phyloP scores from a whole-genome alignment of 1,140 invertebrate species.

The Dreissena polymorpha region DNA sequence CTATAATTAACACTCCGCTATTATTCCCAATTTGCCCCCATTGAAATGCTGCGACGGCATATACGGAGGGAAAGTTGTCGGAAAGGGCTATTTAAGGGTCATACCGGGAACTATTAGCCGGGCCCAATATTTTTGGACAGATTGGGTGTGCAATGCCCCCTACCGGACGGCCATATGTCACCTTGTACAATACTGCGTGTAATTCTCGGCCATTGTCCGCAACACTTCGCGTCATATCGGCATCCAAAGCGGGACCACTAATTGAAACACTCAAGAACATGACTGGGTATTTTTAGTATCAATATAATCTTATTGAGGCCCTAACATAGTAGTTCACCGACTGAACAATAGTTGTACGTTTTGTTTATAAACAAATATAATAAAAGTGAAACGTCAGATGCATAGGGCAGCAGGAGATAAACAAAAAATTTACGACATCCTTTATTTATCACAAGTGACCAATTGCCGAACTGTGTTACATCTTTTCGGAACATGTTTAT shows the following conservation, averaged over 20 bases:
- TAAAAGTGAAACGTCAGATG: no score
- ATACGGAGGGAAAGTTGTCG: constrained; percentile 34
- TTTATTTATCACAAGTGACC: no score
- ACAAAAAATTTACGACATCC: no score
- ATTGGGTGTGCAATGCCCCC: constrained; percentile 31
- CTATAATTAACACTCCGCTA: constrained; percentile 37
- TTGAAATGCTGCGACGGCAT: constrained; percentile 33
- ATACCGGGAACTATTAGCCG: constrained; percentile 17
- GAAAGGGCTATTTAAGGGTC: constrained; percentile 46
- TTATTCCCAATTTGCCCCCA: constrained; percentile 24
- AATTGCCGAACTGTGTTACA: no score
- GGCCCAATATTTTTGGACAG: constrained; percentile 33
- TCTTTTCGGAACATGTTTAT: no score
- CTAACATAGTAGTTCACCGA: no score
- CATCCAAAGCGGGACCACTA: constrained; percentile 9
- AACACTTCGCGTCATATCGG: constrained; percentile 49
- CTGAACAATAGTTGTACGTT: no score
- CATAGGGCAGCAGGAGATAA: no score
- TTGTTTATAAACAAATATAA: no score
- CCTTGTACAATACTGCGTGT: constrained; percentile 51
- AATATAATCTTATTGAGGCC: no score
- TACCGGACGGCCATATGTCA: constrained; percentile 47
- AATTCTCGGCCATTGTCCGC: constrained; percentile 47
- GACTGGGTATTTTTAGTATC: background rate
- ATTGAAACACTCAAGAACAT: constrained; percentile 3